Evolutionary conservation across 2,797 vertebrate species (phyloP).

Genomic region (Gymnodraco acuticeps): DNA sequence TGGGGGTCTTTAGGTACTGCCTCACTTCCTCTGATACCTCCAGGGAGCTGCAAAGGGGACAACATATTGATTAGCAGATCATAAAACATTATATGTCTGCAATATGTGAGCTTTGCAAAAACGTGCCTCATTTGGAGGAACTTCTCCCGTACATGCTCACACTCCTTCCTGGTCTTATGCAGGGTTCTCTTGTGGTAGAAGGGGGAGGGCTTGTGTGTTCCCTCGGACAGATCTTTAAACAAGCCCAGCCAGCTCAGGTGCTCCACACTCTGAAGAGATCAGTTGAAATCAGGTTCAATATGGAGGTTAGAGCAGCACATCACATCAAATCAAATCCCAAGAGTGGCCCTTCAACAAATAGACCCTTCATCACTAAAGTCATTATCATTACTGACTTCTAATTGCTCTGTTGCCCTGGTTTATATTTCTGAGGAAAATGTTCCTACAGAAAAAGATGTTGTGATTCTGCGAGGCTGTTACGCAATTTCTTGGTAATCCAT

Average conservation of each 20-base stretch:
- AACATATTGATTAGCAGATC: neutral
- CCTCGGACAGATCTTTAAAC: slow-evolving; percentile 85
- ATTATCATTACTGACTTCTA: too few species aligned
- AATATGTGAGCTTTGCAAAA: neutral
- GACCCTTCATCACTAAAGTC: too few species aligned
- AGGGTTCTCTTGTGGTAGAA: slow-evolving; percentile 87
- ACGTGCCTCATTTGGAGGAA: slow-evolving; percentile 85
- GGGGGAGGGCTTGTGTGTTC: slow-evolving; percentile 82
- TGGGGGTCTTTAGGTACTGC: slow-evolving; percentile 87
- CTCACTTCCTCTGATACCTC: slow-evolving; percentile 86
- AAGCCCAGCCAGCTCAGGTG: slow-evolving; percentile 88
- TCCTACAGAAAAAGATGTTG: too few species aligned
- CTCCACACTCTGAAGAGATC: slow-evolving; percentile 81
- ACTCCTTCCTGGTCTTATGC: slow-evolving; percentile 84
- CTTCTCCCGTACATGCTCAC: slow-evolving; percentile 83
- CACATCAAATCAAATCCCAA: neutral
- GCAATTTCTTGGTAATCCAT: too few species aligned
- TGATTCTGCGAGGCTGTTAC: too few species aligned
- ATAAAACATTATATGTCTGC: neutral
- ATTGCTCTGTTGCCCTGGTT: too few species aligned
- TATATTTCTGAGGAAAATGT: too few species aligned
- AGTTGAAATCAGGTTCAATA: neutral
- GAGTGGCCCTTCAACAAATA: neutral
- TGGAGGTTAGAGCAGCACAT: neutral
- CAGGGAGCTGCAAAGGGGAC: slow-evolving; percentile 75